Evolutionary conservation across 2,888 invertebrate genomes (phyloP), one percentile per base, ranked within the genome.

Genomic region (Diadegma fenestrale): DNA sequence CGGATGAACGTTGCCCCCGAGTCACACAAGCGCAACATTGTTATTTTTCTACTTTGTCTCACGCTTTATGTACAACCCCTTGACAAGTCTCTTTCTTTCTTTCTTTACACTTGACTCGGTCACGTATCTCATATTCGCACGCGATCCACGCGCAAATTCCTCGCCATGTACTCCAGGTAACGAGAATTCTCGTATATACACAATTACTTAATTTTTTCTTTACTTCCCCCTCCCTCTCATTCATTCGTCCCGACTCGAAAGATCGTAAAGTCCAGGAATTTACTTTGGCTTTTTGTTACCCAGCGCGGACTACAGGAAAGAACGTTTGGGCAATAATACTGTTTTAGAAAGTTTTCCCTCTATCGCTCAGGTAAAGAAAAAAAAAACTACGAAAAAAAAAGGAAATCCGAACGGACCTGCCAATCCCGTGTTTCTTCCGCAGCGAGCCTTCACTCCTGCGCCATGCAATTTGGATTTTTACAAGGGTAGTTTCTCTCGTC

Each of bases 381-480:
- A 80, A 72, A 71, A 43, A 37, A 26, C 45, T 14, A 58, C 14
- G 69, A 61, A 51, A 37, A 75, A 71, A 78, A 84, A 78, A 68
- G 61, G 76, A 86, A 66, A 86, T 73, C 73, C 80, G 63, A 63
- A 82, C 69, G 80, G 80, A 68, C 80, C 75, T 85, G 82, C 76
- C 82, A 76, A 82, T 79, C 68, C 73, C 61, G 69, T n/a, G 64
- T 64, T 75, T 64, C 80, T 64, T 75, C 80, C 30, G 61, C 69
- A 71, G 63, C 33, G 80, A 80, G 75, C 48, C 85, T 80, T 41
- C 75, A 66, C 37, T 58, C 68, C 68, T 17, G 45, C 78, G 41
- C 82, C 69, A 66, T 82, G 61, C 83, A 86, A 86, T 82, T 82
- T 72, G 80, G 76, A 83, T 86, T 86, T 85, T 83, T 86, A 86